Conservation (phyloP, 2,888 invertebrate species). For the Thalpophila matura region DNA sequence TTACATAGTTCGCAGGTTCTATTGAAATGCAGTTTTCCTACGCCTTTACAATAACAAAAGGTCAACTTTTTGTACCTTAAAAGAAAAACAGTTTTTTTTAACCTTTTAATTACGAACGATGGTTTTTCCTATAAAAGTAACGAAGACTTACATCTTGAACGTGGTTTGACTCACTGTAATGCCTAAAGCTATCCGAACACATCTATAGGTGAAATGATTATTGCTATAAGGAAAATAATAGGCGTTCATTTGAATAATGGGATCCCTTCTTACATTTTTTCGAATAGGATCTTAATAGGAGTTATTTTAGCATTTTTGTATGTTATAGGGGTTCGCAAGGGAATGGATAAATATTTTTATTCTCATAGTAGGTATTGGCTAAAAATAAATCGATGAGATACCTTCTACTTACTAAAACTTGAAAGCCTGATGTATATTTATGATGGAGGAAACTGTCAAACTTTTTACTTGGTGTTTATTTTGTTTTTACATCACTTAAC, state of each 20-base stretch:
- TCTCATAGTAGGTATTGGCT: slow-evolving; percentile 35
- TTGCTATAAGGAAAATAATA: slow-evolving; percentile 61
- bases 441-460: slow-evolving; percentile 17
- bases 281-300: slow-evolving; percentile 49
- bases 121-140: slow-evolving; percentile 11
- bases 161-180: slow-evolving; percentile 15
- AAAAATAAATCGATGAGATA: slow-evolving; percentile 16
- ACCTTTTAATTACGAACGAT: slow-evolving; percentile 14
- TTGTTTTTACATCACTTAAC: slow-evolving; percentile 14
- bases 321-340: slow-evolving; percentile 38
- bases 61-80: not conserved
- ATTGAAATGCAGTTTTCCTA: too few relatives aligned
- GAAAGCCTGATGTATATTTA: slow-evolving; percentile 22
- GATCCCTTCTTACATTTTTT: slow-evolving; percentile 49
- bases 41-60: slow-evolving; percentile 2
- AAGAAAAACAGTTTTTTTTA: not conserved
- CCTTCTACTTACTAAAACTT: slow-evolving; percentile 13
- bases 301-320: slow-evolving; percentile 55
- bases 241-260: slow-evolving; percentile 65
- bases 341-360: slow-evolving; percentile 47
- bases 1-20: too few relatives aligned
- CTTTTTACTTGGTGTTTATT: slow-evolving; percentile 19
- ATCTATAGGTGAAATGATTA: slow-evolving; percentile 45
- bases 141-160: slow-evolving; percentile 22
- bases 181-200: slow-evolving; percentile 43